Conservation (phyloP, 2,797 vertebrate species). For the Tokudaia tokunoshimensis region DNA sequence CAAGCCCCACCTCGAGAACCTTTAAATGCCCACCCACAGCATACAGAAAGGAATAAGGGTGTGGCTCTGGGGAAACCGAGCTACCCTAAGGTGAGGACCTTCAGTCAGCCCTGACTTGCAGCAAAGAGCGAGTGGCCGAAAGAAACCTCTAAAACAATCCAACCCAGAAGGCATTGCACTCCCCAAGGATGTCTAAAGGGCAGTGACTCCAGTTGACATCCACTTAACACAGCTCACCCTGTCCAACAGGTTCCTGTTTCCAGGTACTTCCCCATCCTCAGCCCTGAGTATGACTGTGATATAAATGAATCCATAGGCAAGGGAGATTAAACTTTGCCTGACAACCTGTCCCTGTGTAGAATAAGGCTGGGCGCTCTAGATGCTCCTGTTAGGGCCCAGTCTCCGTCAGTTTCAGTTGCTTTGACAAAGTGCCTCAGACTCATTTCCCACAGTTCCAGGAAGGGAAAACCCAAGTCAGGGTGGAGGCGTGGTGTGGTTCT, state of each 20-base stretch:
- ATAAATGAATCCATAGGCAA: background rate
- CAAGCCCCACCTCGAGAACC: background rate
- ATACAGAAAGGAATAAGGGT: background rate
- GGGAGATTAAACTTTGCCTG: background rate
- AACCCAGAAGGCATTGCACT: background rate
- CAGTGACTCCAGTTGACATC: fast-evolving
- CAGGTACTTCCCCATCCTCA: background rate
- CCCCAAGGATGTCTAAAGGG: background rate
- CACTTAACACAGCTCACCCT: background rate
- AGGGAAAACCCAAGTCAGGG: background rate
- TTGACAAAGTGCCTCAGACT: background rate
- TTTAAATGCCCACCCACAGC: background rate
- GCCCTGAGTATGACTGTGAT: background rate
- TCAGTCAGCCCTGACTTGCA: background rate
- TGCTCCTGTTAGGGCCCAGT: background rate
- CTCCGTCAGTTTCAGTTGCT: background rate
- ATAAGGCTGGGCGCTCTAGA: background rate
- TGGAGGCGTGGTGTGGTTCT: background rate
- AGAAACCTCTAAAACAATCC: no score
- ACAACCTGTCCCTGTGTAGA: background rate
- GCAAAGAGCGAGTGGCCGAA: background rate
- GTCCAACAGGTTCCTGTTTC: background rate
- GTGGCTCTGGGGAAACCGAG: background rate
- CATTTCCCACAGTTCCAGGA: background rate
- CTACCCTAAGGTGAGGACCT: background rate